phyloP scores from a whole-genome alignment of 2,797 vertebrate species.

The Gobionotothen gibberifrons region DNA sequence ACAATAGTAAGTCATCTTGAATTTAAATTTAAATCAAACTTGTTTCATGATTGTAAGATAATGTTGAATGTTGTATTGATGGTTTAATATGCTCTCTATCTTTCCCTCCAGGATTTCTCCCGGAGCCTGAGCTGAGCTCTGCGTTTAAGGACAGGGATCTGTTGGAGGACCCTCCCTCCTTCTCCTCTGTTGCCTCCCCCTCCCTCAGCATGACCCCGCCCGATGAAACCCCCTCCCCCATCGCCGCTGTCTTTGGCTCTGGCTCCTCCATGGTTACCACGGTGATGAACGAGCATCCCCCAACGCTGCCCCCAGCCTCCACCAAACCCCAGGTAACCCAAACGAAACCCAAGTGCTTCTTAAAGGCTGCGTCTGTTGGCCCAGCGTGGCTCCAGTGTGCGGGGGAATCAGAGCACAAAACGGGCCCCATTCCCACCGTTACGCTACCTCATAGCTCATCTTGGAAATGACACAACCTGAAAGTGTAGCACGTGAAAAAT shows the following conservation, averaged over 20 bases:
- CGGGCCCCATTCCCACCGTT: conserved; percentile 64
- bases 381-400: conserved; percentile 54
- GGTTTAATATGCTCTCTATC: neutral
- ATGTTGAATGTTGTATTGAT: no score
- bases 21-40: no score
- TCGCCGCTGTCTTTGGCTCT: conserved; percentile 68
- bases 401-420: conserved; percentile 44
- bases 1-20: no score
- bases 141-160: conserved; percentile 84
- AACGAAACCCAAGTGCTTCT: conserved; percentile 54
- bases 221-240: conserved; percentile 74
- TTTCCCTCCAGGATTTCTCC: conserved; percentile 66
- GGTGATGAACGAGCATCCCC: conserved; percentile 88
- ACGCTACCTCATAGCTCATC: conserved; percentile 64
- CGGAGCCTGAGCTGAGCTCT: conserved; percentile 84
- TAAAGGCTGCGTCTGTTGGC: conserved; percentile 62
- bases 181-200: conserved; percentile 62
- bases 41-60: no score
- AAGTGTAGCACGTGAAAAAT: conserved; percentile 48
- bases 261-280: conserved; percentile 82
- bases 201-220: conserved; percentile 64
- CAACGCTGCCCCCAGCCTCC: conserved; percentile 85
- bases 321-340: conserved; percentile 89
- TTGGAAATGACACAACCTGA: conserved; percentile 52
- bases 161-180: conserved; percentile 75